phyloP scores from a whole-genome alignment of 2,888 invertebrate genomes.

The Phrixothrix hirtus region DNA sequence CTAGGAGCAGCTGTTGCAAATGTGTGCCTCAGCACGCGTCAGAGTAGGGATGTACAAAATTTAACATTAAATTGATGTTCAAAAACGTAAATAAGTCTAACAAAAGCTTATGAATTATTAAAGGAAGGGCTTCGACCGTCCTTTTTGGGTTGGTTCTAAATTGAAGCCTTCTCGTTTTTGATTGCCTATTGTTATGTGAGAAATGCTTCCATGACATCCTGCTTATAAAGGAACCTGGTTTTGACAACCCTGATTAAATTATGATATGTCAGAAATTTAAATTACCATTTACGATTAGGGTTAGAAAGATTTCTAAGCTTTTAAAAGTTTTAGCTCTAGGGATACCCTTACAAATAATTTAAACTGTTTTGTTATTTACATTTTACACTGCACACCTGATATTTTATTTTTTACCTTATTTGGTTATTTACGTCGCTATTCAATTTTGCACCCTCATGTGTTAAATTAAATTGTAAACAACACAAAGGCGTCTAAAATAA shows the following conservation, averaged over 20 bases:
- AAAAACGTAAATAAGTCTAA: too few species aligned
- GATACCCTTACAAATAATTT: not conserved
- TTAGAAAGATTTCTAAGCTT: not conserved
- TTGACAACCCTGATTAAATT: constrained; percentile 19
- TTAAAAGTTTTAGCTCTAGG: not conserved
- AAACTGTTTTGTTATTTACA: not conserved
- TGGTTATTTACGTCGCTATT: too few species aligned
- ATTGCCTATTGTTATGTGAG: constrained; percentile 9
- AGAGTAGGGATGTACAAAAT: constrained; percentile 9
- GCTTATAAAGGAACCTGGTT: constrained; percentile 2
- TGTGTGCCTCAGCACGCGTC: constrained; percentile 12
- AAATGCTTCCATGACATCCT: not conserved
- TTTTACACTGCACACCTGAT: too few species aligned
- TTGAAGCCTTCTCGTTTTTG: constrained; percentile 6
- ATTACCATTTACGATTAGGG: constrained; percentile 9
- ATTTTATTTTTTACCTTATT: too few species aligned
- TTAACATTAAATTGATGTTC: too few species aligned
- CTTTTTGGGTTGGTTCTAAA: not conserved
- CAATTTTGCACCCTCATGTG: too few species aligned
- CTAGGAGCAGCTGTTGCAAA: constrained; percentile 17
- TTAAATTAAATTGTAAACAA: too few species aligned
- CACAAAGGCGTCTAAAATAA: too few species aligned
- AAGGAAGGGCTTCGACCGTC: not conserved
- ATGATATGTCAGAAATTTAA: constrained; percentile 7
- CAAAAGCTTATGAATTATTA: constrained; percentile 2